Conservation (phyloP, 2,113 vertebrate genomes). For the Gracilinanus agilis region DNA sequence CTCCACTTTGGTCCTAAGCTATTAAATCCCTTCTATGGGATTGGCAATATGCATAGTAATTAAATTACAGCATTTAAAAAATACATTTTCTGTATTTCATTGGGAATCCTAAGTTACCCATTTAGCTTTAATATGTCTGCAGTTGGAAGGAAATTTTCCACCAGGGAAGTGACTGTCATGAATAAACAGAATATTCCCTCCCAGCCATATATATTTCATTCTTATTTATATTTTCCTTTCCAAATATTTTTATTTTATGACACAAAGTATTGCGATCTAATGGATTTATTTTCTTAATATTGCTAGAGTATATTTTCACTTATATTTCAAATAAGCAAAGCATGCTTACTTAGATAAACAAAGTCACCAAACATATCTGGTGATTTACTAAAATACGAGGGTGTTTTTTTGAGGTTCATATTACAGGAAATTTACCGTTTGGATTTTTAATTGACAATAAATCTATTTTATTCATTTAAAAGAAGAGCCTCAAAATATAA, state of each 20-base stretch:
- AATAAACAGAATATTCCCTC: constrained; percentile 32
- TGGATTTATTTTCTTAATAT: constrained; percentile 22
- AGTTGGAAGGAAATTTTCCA: constrained; percentile 42
- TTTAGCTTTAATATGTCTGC: constrained; percentile 54
- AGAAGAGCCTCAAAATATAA: not conserved
- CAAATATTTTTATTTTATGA: constrained; percentile 40
- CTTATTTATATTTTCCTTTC: constrained; percentile 13
- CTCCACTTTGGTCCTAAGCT: constrained; percentile 43
- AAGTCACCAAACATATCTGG: not conserved
- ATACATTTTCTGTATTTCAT: constrained; percentile 36
- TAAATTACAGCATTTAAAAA: constrained; percentile 38
- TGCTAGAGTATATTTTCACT: not conserved
- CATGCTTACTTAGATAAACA: not conserved
- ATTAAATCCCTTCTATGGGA: constrained; percentile 28
- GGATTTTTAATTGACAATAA: not conserved
- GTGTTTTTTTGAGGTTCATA: not conserved
- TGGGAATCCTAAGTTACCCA: constrained; percentile 50
- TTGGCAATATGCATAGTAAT: constrained; percentile 45
- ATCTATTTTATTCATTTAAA: constrained; percentile 36
- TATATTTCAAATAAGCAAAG: constrained; percentile 52
- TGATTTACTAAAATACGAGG: not conserved
- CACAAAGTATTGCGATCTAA: not conserved
- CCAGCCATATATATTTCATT: constrained; percentile 41
- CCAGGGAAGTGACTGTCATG: constrained; percentile 8
- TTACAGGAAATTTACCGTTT: not conserved